Conservation (phyloP, 1,140 invertebrate genomes). For the Amphibalanus amphitrite region DNA sequence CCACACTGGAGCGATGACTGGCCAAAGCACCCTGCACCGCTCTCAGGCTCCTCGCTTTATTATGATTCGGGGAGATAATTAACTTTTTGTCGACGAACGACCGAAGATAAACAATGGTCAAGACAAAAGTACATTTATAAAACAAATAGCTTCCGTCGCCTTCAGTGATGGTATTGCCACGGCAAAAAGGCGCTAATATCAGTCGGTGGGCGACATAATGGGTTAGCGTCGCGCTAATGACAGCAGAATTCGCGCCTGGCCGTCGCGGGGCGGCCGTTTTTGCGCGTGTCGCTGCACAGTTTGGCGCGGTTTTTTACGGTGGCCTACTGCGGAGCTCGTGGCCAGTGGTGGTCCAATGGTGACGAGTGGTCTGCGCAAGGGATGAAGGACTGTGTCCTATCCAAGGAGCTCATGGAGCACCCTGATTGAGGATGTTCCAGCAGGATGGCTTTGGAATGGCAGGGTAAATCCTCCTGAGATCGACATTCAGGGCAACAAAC, state of each 20-base stretch:
- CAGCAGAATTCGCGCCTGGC: not conserved
- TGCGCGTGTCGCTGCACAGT: not conserved
- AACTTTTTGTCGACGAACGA: not conserved
- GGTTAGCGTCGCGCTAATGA: not conserved
- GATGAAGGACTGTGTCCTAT: no score
- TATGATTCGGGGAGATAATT: not conserved
- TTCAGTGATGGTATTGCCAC: not conserved
- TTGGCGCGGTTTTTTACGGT: not conserved
- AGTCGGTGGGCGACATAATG: not conserved
- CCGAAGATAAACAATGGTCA: not conserved
- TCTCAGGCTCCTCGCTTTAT: not conserved
- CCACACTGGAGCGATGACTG: not conserved
- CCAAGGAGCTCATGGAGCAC: no score
- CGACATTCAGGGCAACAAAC: no score
- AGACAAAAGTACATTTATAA: not conserved
- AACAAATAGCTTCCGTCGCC: conserved; percentile 1
- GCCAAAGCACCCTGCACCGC: not conserved
- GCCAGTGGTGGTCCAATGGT: no score
- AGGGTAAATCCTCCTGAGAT: no score
- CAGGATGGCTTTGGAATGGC: no score
- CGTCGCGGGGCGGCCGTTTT: not conserved
- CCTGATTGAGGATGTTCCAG: no score
- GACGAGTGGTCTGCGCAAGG: no score
- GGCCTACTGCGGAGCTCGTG: no score
- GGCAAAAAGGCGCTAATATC: not conserved